Evolutionary conservation across 2,888 invertebrate genomes (phyloP).

Genomic region (Dryobota labecula): DNA sequence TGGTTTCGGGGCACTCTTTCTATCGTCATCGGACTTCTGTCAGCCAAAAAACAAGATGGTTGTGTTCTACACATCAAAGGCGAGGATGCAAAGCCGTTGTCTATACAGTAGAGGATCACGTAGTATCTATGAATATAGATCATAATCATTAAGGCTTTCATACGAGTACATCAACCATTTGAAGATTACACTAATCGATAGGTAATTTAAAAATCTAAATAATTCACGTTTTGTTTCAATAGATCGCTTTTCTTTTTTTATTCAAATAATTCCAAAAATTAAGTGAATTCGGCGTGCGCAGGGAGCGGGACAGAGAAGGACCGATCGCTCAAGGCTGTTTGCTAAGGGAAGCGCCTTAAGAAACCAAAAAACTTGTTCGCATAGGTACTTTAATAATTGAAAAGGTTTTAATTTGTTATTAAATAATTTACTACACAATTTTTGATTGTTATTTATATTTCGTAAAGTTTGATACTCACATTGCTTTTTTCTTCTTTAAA

Average conservation of each 20-base stretch:
- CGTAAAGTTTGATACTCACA: neutral
- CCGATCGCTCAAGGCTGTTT: no score
- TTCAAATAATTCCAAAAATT: no score
- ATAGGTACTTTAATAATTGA: neutral
- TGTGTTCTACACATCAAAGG: constrained; percentile 14
- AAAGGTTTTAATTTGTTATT: neutral
- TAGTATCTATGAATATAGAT: constrained; percentile 1
- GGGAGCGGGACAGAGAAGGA: no score
- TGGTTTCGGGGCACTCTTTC: constrained; percentile 10
- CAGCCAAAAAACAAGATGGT: constrained; percentile 9
- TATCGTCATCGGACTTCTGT: neutral
- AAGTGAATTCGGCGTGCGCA: no score
- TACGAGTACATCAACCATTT: no score
- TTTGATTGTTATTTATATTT: neutral
- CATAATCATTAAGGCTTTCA: constrained; percentile 1
- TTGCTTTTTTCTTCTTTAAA: neutral
- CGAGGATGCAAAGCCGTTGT: constrained; percentile 18
- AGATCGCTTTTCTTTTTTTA: no score
- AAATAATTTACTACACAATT: neutral
- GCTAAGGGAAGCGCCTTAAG: no score
- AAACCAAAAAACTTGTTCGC: neutral
- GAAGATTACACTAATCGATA: no score
- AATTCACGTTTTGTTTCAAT: no score
- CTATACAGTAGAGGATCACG: neutral
- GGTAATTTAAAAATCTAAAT: no score